Conservation (phyloP, 2,113 vertebrate genomes). For the Acinonyx jubatus region DNA sequence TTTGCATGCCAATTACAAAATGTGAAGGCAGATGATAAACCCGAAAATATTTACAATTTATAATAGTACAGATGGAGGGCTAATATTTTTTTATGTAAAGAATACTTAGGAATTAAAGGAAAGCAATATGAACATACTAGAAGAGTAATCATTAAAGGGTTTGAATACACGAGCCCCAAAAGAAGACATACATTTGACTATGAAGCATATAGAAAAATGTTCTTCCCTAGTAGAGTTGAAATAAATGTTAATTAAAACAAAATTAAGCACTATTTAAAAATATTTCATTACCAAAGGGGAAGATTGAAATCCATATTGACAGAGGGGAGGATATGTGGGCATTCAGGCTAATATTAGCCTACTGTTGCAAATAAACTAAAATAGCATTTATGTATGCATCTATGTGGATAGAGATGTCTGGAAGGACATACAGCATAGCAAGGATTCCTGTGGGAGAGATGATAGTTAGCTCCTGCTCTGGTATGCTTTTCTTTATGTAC, state of each 20-base stretch:
- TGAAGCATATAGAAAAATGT: neutral
- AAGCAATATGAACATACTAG: neutral
- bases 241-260: neutral
- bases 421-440: neutral
- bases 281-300: neutral
- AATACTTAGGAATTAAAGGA: neutral
- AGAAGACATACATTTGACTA: neutral
- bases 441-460: neutral
- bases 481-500: neutral
- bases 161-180: neutral
- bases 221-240: neutral
- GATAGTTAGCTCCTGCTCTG: neutral
- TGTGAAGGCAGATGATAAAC: neutral
- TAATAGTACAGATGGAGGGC: neutral
- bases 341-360: neutral
- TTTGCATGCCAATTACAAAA: neutral
- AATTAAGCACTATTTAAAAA: neutral
- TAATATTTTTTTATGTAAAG: neutral
- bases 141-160: neutral
- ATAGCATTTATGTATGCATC: neutral
- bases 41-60: neutral
- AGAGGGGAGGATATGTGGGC: neutral
- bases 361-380: slow-evolving; percentile 1
- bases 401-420: neutral
- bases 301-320: neutral